Conservation (phyloP, 2,113 vertebrate species). For the Orientallactaga bullata region DNA sequence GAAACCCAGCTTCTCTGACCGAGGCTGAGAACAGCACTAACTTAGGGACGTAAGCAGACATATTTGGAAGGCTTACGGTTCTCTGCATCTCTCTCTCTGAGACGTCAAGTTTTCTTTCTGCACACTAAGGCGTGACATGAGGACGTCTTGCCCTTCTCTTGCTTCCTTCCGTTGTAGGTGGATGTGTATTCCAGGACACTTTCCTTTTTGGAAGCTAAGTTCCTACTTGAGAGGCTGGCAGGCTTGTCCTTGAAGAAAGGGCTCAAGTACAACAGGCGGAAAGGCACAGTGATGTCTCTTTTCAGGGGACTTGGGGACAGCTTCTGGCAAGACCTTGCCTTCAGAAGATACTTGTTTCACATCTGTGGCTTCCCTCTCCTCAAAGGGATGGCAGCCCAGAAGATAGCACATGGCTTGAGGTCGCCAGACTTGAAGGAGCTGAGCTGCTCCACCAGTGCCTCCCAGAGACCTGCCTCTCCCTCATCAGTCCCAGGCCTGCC, state of each 20-base stretch:
- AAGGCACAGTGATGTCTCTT: conserved; percentile 85
- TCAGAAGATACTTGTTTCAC: conserved; percentile 85
- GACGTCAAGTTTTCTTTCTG: not conserved
- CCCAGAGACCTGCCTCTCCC: conserved; percentile 51
- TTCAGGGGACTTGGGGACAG: conserved; percentile 85
- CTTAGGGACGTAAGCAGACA: too few species aligned
- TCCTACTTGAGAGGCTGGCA: conserved; percentile 78
- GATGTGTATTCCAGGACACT: conserved; percentile 34
- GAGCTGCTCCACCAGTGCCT: conserved; percentile 82
- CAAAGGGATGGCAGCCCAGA: conserved; percentile 83
- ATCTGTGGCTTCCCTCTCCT: conserved; percentile 83
- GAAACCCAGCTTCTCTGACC: too few species aligned
- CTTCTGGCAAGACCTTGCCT: conserved; percentile 84
- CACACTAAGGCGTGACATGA: not conserved
- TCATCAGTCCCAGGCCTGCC: not conserved
- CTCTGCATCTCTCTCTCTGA: too few species aligned
- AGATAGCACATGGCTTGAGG: conserved; percentile 83
- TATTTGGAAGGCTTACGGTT: too few species aligned
- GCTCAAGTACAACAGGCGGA: conserved; percentile 80
- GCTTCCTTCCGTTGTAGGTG: conserved; percentile 16
- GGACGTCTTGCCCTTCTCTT: conserved; percentile 44
- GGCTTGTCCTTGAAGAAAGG: conserved; percentile 70
- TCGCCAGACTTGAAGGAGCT: conserved; percentile 81
- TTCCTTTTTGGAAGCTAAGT: conserved; percentile 68
- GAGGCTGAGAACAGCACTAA: too few species aligned